Base-by-base conservation (phyloP, 53 echinoderm and acorn worm genomes). In the Henricia sp. region DNA sequence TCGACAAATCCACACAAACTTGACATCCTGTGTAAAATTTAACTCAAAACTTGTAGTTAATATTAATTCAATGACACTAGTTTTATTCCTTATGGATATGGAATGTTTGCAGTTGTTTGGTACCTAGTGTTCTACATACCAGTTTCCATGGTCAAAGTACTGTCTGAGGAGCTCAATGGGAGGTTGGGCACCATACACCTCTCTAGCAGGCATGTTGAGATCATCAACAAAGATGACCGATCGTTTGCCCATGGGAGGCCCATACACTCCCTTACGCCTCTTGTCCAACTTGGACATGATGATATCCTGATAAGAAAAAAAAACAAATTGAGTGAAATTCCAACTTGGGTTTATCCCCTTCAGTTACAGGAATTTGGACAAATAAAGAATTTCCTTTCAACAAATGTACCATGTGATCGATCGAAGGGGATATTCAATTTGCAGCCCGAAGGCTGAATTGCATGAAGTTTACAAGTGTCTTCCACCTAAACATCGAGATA, bases 211-310 rank as follows among this genome's bases (percentile, higher is more conserved):
- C 99, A 99, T 99, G 84, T 97, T 99, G 50, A 95, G 83, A 82
- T 99, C 99, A 50, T 99, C 99, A 1, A 99, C 99, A 92, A 99
- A 99, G 84, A 99, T 99, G 84, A 99, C 94, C 1, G 94, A 99
- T 37, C 75, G 84, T 71, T 95, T 95, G 11, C 95, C 99, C 99
- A 99, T 97, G 17, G 99, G 99, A 36, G 95, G 99, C 29, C 99
- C 99, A 59, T 80, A 99, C 39, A 99, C 82, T 20, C 97, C 99
- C 77, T 99, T 99, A 28, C 99, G 87, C 26, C 99, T 87, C 87
- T 97, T 97, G 77, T 99, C 99, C 17, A 95, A 77, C 70, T 99
- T 99, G 58, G 99, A 95, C 99, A 99, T 99, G 73, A 99, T 99
- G 43, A 99, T 91, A 68, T 92, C 92, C 99, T 99, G 76, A 13